Evolutionary conservation across 2,113 vertebrate species (phyloP).

Genomic region (Dipodomys ordii): DNA sequence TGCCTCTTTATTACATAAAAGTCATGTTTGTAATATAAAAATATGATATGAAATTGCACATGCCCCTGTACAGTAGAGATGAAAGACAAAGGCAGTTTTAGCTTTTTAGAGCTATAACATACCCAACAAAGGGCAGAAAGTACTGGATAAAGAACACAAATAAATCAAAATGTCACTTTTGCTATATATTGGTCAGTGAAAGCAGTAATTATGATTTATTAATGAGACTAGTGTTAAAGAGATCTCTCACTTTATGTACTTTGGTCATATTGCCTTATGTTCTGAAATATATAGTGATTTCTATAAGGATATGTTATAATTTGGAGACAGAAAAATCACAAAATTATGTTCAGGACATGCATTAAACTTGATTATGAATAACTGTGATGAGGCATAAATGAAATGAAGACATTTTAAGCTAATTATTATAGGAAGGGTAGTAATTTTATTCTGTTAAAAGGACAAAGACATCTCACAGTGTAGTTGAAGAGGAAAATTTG

Average conservation of each 20-base stretch:
- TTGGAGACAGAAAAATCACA: not conserved
- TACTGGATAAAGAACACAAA: not conserved
- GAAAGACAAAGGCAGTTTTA: not conserved
- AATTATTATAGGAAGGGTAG: not conserved
- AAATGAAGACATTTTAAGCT: constrained; percentile 18
- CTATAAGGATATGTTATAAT: not conserved
- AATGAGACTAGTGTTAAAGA: not conserved
- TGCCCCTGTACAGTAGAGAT: not conserved
- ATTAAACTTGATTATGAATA: constrained; percentile 13
- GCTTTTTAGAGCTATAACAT: no score
- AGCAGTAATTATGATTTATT: not conserved
- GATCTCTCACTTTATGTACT: no score
- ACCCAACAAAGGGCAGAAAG: not conserved
- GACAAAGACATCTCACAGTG: not conserved
- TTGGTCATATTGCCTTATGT: not conserved
- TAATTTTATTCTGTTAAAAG: constrained; percentile 25
- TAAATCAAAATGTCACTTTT: constrained; percentile 31
- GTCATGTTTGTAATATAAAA: constrained; percentile 56
- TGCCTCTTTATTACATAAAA: constrained; percentile 66
- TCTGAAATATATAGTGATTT: constrained; percentile 1
- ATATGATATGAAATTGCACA: not conserved
- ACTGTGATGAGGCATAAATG: not conserved
- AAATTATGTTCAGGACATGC: constrained; percentile 20
- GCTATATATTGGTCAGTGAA: not conserved
- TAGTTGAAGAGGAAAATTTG: not conserved